Percentiles rank a stretch among this genome's conserved stretches.
phyloP scores from a whole-genome alignment of 2,888 invertebrate species.

The Brachylomia viminalis region DNA sequence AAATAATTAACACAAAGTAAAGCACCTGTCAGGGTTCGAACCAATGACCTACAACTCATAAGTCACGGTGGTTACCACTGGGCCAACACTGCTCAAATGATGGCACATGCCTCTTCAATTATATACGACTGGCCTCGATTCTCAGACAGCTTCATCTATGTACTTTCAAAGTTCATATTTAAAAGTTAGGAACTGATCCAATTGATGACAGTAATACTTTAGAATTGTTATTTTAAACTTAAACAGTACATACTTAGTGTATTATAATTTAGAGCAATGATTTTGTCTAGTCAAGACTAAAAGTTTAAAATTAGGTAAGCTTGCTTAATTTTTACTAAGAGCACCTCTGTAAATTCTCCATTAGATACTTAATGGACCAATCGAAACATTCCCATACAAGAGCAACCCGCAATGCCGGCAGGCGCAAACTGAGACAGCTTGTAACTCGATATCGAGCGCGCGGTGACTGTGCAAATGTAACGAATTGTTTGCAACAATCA shows the following conservation, averaged over 20 bases:
- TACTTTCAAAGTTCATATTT: neutral
- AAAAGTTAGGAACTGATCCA: neutral
- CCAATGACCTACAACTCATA: too few relatives aligned
- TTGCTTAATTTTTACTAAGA: neutral
- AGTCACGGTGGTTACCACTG: too few relatives aligned
- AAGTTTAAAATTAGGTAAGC: neutral
- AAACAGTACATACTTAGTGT: too few relatives aligned
- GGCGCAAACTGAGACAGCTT: constrained; percentile 61
- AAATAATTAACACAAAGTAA: too few relatives aligned
- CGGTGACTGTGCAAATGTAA: constrained; percentile 69
- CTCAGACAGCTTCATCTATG: neutral
- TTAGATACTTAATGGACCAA: constrained; percentile 5
- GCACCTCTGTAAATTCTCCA: neutral
- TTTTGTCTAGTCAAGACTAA: neutral
- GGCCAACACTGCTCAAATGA: too few relatives aligned
- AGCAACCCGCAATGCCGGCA: constrained; percentile 36
- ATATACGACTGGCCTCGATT: neutral
- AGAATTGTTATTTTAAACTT: neutral
- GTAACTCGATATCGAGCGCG: constrained; percentile 68
- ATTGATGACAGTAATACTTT: neutral
- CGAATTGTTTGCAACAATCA: constrained; percentile 73
- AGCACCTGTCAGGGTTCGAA: too few relatives aligned
- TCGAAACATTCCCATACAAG: constrained; percentile 4
- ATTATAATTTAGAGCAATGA: neutral
- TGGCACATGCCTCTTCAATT: neutral